Evolutionary conservation across 2,113 vertebrate genomes (phyloP).

Genomic region (Balaenoptera acutorostrata): DNA sequence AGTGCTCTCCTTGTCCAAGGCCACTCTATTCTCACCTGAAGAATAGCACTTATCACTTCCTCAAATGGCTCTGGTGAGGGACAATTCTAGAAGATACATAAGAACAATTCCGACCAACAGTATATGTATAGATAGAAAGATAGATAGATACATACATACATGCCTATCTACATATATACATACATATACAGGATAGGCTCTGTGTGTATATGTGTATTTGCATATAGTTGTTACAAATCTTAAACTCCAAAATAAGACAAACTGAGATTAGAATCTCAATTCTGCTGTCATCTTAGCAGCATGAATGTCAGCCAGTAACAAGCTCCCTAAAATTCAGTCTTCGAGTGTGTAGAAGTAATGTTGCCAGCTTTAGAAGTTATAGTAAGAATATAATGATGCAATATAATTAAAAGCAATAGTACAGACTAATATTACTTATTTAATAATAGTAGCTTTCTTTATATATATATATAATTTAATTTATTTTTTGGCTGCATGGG

Average conservation of each 20-base stretch:
- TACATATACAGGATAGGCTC: not conserved
- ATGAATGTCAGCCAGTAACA: not conserved
- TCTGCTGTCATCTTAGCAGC: not conserved
- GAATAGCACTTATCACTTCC: not conserved
- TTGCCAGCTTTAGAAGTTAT: not conserved
- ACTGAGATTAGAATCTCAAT: not conserved
- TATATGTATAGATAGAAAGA: not conserved
- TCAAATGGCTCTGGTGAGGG: not conserved
- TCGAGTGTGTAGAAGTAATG: not conserved
- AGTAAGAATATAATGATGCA: not conserved
- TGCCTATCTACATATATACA: not conserved
- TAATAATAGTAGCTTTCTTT: not conserved
- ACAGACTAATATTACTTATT: not conserved
- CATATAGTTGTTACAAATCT: not conserved
- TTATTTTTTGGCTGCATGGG: no score
- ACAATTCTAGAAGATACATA: not conserved
- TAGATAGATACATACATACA: no score
- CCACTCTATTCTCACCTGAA: constrained; percentile 42
- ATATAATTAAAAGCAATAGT: not conserved
- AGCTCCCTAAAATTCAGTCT: not conserved
- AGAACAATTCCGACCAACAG: not conserved
- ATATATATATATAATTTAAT: no score
- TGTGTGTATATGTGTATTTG: not conserved
- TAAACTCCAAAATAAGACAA: not conserved
- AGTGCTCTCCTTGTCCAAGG: not conserved